Conservation (phyloP, 2,888 invertebrate genomes). For the Stenchaetothrips biformis region DNA sequence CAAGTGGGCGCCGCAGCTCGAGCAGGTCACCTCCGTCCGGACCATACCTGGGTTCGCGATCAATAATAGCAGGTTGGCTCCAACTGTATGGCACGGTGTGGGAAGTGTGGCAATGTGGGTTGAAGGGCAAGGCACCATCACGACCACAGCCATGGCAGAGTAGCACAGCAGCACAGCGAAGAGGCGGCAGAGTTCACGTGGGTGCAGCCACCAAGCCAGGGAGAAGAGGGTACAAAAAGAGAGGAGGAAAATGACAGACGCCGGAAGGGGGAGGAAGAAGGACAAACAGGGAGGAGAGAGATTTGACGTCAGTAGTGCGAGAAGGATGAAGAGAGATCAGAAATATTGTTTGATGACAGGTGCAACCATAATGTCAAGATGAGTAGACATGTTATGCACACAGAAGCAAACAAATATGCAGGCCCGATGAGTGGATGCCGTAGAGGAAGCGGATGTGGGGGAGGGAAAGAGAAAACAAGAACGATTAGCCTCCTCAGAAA, state of each 20-base stretch:
- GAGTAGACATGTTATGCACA: background rate
- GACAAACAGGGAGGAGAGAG: background rate
- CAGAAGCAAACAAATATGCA: conserved; percentile 6
- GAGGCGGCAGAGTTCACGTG: conserved; percentile 20
- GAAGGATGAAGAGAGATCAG: too few relatives aligned
- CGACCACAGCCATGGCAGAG: background rate
- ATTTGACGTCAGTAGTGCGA: too few relatives aligned
- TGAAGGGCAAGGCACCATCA: conserved; percentile 3
- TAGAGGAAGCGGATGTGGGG: conserved; percentile 31
- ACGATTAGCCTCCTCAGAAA: conserved; percentile 42
- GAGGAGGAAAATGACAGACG: conserved; percentile 22
- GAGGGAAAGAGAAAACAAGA: conserved; percentile 43
- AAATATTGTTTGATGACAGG: background rate
- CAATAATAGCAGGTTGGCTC: conserved; percentile 93
- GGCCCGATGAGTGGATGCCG: conserved; percentile 11
- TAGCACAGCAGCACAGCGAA: background rate
- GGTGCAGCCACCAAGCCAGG: conserved; percentile 27
- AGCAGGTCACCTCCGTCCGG: conserved; percentile 93
- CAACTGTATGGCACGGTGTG: conserved; percentile 57
- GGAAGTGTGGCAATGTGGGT: conserved; percentile 34
- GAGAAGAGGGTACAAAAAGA: conserved; percentile 32
- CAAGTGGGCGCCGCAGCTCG: conserved; percentile 87
- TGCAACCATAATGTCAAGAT: background rate
- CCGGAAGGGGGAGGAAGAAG: background rate
- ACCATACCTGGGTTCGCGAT: conserved; percentile 91